phyloP scores from a whole-genome alignment of 2,888 invertebrate genomes.

The Andrena bicolor region DNA sequence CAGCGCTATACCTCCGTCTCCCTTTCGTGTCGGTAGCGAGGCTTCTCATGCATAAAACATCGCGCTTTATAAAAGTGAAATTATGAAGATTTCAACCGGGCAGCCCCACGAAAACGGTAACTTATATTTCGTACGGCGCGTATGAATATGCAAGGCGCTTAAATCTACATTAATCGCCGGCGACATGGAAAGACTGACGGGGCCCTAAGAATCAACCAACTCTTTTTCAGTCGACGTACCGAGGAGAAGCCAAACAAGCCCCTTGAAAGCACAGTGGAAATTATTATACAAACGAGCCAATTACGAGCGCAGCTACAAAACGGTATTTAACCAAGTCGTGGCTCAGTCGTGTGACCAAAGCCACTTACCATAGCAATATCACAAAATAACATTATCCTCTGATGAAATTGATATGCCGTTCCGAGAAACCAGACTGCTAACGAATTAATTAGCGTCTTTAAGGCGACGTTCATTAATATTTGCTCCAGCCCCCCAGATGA shows the following conservation, averaged over 20 bases:
- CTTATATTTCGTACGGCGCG: slow-evolving; percentile 4
- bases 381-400: not conserved
- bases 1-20: not conserved
- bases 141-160: slow-evolving; percentile 24
- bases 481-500: not conserved
- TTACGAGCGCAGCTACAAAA: no score
- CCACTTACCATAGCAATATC: not conserved
- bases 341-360: not conserved
- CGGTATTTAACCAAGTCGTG: not conserved
- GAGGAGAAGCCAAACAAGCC: not conserved
- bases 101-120: slow-evolving; percentile 11
- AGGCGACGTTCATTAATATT: slow-evolving; percentile 11
- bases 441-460: slow-evolving; percentile 20
- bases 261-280: no score
- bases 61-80: slow-evolving; percentile 3
- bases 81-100: slow-evolving; percentile 13
- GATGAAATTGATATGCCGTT: not conserved
- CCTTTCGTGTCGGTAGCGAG: not conserved
- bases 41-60: slow-evolving; percentile 21
- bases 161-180: not conserved
- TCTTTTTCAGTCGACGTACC: not conserved
- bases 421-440: not conserved
- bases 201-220: not conserved
- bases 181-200: not conserved
- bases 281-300: no score